Conservation (phyloP, 2,797 vertebrate genomes). For the Lagocephalus sceleratus region DNA sequence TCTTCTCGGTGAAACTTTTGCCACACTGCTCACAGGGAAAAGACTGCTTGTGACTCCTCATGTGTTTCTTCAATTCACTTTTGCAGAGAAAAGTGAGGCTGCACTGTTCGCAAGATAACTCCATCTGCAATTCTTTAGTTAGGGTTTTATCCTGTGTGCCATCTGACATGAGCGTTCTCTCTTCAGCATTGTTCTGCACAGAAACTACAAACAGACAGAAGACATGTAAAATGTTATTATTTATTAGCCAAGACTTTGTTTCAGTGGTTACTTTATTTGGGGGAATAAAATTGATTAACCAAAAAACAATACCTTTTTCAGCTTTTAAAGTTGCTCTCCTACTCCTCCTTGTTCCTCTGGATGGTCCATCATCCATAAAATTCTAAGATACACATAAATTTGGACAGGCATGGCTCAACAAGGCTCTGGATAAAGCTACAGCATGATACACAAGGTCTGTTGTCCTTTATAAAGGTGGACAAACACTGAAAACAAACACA, state of each 20-base stretch:
- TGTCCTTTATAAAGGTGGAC: background rate
- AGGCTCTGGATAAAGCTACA: no score
- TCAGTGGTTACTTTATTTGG: background rate
- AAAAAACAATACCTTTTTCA: conserved; percentile 26
- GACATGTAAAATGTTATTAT: background rate
- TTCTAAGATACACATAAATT: conserved; percentile 17
- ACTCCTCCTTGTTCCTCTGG: conserved; percentile 18
- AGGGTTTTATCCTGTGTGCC: conserved; percentile 12
- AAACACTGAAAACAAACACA: background rate
- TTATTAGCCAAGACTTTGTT: background rate
- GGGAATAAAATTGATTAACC: background rate
- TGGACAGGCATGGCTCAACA: no score
- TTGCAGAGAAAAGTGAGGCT: conserved; percentile 54
- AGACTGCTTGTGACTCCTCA: conserved; percentile 62
- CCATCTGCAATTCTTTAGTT: conserved; percentile 16
- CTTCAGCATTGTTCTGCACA: conserved; percentile 6
- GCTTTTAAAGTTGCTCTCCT: conserved; percentile 21
- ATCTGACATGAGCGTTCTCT: background rate
- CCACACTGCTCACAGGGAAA: conserved; percentile 74
- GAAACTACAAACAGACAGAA: conserved; percentile 20
- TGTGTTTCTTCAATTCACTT: conserved; percentile 63
- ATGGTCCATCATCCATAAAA: conserved; percentile 9
- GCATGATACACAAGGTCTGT: no score
- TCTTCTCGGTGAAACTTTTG: conserved; percentile 66
- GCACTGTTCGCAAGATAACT: conserved; percentile 60